Conservation (phyloP, 1,140 invertebrate species). For the Bombus pascuorum region DNA sequence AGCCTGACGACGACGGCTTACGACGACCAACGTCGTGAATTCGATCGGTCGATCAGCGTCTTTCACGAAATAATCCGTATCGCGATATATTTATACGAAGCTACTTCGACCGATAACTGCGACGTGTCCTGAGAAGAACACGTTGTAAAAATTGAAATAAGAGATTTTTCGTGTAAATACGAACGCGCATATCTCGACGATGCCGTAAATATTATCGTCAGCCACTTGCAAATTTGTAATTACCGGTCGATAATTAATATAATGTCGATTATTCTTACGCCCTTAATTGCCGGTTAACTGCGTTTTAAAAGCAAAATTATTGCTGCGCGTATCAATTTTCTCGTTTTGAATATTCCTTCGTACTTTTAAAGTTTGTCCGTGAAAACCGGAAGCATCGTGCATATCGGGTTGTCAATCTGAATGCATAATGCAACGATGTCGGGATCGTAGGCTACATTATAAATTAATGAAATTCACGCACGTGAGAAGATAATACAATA, state of each 20-base stretch:
- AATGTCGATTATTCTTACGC: not conserved
- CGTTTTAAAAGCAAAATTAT: not conserved
- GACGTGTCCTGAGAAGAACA: no score
- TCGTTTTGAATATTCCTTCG: not conserved
- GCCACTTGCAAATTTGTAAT: not conserved
- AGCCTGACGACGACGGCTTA: not conserved
- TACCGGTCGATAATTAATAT: not conserved
- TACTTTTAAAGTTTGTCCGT: constrained; percentile 7
- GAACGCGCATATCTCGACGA: not conserved
- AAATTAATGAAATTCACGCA: constrained; percentile 20
- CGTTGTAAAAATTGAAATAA: no score
- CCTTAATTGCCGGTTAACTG: not conserved
- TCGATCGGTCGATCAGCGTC: not conserved
- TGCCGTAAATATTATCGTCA: no score
- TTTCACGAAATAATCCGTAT: not conserved
- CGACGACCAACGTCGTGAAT: not conserved
- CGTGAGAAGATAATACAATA: not conserved
- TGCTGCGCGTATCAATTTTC: not conserved
- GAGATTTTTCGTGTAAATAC: no score
- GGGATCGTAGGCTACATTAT: constrained; percentile 1
- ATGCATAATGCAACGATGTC: constrained; percentile 17
- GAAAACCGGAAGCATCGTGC: constrained; percentile 27
- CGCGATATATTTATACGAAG: no score
- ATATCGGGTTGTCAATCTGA: constrained; percentile 33
- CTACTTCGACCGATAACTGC: no score